Evolutionary conservation across 2,113 vertebrate genomes (phyloP).

Genomic region (Phyllostomus hastatus): DNA sequence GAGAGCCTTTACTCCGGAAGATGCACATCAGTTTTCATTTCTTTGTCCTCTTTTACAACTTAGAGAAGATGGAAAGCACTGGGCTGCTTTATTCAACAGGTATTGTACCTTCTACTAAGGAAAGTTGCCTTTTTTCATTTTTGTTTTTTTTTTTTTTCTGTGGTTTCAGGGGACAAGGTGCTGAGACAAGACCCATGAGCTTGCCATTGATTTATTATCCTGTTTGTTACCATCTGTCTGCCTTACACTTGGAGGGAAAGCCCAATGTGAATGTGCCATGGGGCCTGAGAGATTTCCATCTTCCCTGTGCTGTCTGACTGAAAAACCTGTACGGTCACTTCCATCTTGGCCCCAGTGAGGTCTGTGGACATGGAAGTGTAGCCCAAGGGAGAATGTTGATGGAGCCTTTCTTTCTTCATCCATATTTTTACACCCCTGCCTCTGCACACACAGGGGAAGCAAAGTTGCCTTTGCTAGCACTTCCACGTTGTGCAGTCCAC

Average conservation of each 20-base stretch:
- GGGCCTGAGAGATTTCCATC: background rate
- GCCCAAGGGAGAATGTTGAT: too few relatives aligned
- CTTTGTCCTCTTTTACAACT: background rate
- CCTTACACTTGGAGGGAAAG: background rate
- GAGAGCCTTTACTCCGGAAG: background rate
- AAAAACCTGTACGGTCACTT: background rate
- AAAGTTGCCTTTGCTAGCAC: background rate
- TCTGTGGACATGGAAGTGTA: too few relatives aligned
- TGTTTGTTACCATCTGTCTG: background rate
- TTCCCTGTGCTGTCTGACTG: background rate
- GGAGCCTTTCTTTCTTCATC: background rate
- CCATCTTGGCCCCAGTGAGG: background rate
- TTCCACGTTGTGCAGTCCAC: background rate
- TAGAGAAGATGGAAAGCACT: background rate
- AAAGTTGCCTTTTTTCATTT: background rate
- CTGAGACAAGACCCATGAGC: background rate
- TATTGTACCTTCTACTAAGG: background rate
- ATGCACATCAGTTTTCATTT: background rate
- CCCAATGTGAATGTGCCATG: fast-evolving
- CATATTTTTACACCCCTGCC: background rate
- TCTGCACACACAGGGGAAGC: too few relatives aligned
- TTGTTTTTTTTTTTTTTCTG: fast-evolving
- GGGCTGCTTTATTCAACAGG: background rate
- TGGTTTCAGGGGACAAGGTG: background rate
- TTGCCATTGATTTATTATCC: background rate